phyloP scores from a whole-genome alignment of 1,140 invertebrate genomes.

The Procambarus clarkii region DNA sequence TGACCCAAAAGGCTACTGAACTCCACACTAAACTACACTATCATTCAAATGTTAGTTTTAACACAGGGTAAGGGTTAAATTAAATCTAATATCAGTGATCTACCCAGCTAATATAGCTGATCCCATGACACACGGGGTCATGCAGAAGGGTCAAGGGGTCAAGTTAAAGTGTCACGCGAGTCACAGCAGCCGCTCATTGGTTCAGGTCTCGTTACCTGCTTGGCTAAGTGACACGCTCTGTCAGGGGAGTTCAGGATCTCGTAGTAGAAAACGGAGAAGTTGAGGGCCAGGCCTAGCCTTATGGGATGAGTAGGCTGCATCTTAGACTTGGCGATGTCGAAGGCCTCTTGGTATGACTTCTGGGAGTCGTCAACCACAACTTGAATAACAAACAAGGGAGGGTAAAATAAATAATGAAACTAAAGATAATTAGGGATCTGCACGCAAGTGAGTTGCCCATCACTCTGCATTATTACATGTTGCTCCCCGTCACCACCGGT shows the following conservation, averaged over 20 bases:
- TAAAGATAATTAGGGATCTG: neutral
- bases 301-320: conserved; percentile 99
- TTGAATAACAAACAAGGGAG: conserved; percentile 77
- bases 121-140: conserved; percentile 19
- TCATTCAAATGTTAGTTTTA: conserved; percentile 15
- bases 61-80: conserved; percentile 18
- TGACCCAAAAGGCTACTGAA: neutral
- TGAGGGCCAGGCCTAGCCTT: conserved; percentile 95
- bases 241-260: conserved; percentile 98
- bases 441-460: neutral
- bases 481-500: conserved; percentile 76
- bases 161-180: conserved; percentile 46
- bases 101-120: conserved; percentile 25
- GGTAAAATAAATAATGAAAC: neutral
- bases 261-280: conserved; percentile 99
- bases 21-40: neutral
- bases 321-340: conserved; percentile 98
- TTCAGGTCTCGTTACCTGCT: conserved; percentile 85
- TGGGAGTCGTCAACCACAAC: conserved; percentile 98
- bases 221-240: conserved; percentile 96
- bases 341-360: conserved; percentile 99
- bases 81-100: conserved; percentile 17
- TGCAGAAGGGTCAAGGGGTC: conserved; percentile 18
- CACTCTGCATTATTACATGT: conserved; percentile 73
- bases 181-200: conserved; percentile 41